Conservation (phyloP, 2,113 vertebrate genomes). For the Hiodon tergisus region DNA sequence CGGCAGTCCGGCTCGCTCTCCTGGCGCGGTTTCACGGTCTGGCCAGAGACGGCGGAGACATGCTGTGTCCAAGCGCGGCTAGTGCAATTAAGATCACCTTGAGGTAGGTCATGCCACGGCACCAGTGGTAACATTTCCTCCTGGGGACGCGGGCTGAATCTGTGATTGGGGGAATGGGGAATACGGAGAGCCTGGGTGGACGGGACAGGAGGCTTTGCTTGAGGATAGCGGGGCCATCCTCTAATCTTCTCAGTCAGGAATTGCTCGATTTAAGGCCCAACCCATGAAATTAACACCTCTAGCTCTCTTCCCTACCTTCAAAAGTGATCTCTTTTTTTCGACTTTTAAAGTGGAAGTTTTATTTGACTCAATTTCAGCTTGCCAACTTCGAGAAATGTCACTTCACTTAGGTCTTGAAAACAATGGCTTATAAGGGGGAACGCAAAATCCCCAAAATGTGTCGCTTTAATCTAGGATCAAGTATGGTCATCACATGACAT, state of each 20-base stretch:
- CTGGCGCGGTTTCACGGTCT: too few species aligned
- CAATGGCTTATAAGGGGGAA: not conserved
- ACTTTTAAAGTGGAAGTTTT: constrained; percentile 10
- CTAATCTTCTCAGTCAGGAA: constrained; percentile 65
- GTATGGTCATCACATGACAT: too few species aligned
- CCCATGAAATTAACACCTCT: constrained; percentile 73
- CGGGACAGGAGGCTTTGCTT: constrained; percentile 52
- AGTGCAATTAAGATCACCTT: constrained; percentile 38
- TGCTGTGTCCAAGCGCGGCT: not conserved
- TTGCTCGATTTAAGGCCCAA: constrained; percentile 69
- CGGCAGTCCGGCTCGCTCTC: too few species aligned
- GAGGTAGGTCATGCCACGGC: constrained; percentile 15
- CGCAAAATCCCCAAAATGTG: not conserved
- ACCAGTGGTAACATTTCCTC: not conserved
- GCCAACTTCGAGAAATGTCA: not conserved
- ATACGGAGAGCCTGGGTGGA: constrained; percentile 45
- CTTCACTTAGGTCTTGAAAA: constrained; percentile 7
- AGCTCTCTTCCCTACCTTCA: constrained; percentile 60
- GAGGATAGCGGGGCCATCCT: constrained; percentile 61
- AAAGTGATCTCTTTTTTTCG: constrained; percentile 48
- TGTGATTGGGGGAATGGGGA: constrained; percentile 42
- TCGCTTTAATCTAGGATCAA: not conserved
- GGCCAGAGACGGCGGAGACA: too few species aligned
- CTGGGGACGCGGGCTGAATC: constrained; percentile 37
- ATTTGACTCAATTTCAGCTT: not conserved